Evolutionary conservation across 1,140 invertebrate genomes (phyloP).

Genomic region (Apis dorsata): DNA sequence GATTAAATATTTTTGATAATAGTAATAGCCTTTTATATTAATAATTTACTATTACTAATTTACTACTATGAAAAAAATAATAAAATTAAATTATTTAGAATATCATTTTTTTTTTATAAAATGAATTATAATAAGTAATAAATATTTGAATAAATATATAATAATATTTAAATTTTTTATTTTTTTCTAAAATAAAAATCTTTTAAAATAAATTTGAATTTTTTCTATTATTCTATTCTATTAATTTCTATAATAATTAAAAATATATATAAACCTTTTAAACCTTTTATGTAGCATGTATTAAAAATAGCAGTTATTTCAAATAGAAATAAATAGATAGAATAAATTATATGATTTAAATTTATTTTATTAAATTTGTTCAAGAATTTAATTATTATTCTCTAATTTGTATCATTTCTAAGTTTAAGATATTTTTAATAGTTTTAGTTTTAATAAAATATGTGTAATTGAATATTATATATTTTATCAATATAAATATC

Average conservation of each 20-base stretch:
- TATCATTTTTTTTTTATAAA: not conserved
- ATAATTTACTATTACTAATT: constrained; percentile 3
- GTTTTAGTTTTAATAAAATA: not conserved
- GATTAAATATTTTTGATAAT: constrained; percentile 10
- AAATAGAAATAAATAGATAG: not conserved
- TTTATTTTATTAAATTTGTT: not conserved
- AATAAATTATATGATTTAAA: not conserved
- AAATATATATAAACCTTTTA: not conserved
- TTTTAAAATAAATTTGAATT: not conserved
- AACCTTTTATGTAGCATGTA: not conserved
- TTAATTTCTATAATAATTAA: not conserved
- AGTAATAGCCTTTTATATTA: not conserved
- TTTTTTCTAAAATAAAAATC: not conserved
- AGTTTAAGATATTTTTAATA: not conserved
- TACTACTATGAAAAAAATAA: not conserved
- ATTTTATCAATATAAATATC: not conserved
- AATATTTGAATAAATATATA: not conserved
- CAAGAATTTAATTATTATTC: not conserved
- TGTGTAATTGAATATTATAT: not conserved
- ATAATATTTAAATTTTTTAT: not conserved
- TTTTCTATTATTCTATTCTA: too few species aligned
- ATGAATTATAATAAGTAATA: not conserved
- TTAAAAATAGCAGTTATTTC: not conserved
- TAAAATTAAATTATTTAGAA: not conserved
- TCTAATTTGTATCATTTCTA: not conserved